Conservation (phyloP, 2,888 invertebrate species). For the Parnassius smintheus region DNA sequence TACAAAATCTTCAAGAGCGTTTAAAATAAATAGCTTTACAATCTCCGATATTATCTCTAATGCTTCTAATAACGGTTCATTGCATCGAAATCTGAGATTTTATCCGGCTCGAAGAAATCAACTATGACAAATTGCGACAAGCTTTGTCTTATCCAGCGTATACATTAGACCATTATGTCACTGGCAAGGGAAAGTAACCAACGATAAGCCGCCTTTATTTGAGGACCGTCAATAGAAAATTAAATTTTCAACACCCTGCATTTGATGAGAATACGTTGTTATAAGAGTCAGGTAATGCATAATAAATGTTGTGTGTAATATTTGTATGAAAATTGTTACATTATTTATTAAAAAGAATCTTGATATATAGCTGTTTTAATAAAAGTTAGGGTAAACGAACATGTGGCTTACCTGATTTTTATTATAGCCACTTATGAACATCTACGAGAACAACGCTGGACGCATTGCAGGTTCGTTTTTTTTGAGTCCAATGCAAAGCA, state of each 20-base stretch:
- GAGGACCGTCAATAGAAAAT: neutral
- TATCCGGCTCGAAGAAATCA: slow-evolving; percentile 43
- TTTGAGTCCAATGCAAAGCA: too few species aligned
- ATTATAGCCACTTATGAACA: too few species aligned
- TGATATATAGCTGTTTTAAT: too few species aligned
- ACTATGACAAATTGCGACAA: slow-evolving; percentile 50
- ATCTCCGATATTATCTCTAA: slow-evolving; percentile 28
- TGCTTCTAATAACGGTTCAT: slow-evolving; percentile 27
- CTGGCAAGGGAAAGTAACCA: slow-evolving; percentile 28
- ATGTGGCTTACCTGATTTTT: too few species aligned
- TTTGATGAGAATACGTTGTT: neutral
- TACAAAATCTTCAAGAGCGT: slow-evolving; percentile 16
- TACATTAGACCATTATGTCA: slow-evolving; percentile 21
- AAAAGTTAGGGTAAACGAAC: too few species aligned
- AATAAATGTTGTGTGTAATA: too few species aligned
- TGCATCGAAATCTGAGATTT: slow-evolving; percentile 35
- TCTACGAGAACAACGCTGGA: too few species aligned
- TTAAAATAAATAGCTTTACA: slow-evolving; percentile 31
- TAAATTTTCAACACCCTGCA: neutral
- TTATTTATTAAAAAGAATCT: too few species aligned
- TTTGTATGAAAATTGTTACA: too few species aligned
- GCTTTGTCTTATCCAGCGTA: slow-evolving; percentile 38
- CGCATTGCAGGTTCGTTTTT: too few species aligned
- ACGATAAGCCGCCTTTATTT: slow-evolving; percentile 12
- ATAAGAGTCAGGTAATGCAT: too few species aligned